A percentile compares a stretch with the other conserved stretches of the same genome.
Conservation (phyloP, 2,113 vertebrate genomes). For the Gadus chalcogrammus region DNA sequence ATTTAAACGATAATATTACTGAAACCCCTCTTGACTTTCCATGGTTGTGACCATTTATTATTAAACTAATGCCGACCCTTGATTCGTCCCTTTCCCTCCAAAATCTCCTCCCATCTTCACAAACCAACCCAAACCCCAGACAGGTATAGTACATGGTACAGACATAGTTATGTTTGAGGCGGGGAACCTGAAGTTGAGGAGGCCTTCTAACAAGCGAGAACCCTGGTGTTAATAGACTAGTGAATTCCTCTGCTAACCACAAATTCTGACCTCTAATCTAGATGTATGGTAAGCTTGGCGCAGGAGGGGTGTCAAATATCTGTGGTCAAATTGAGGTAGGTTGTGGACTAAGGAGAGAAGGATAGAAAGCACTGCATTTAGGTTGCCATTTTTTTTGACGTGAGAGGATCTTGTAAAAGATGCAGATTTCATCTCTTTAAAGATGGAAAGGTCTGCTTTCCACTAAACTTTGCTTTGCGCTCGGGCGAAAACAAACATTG, state of each 20-base stretch:
- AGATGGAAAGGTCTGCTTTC: slow-evolving; percentile 5
- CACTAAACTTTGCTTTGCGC: slow-evolving; percentile 5
- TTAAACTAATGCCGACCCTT: neutral
- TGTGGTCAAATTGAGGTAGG: slow-evolving; percentile 42
- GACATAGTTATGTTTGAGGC: slow-evolving; percentile 11
- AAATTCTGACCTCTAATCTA: slow-evolving; percentile 57
- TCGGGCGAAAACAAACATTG: neutral
- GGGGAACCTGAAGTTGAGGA: slow-evolving; percentile 18
- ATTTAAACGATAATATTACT: too few species aligned
- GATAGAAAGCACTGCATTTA: slow-evolving; percentile 59
- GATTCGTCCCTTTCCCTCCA: neutral
- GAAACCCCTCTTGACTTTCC: too few species aligned
- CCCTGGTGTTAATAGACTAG: slow-evolving; percentile 30
- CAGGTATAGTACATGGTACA: neutral
- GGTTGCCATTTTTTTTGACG: slow-evolving; percentile 8
- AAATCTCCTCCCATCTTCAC: neutral
- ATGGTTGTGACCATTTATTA: too few species aligned
- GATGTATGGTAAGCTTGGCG: slow-evolving; percentile 36
- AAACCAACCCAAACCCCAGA: neutral
- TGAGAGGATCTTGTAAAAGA: neutral
- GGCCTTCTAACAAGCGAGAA: slow-evolving; percentile 12
- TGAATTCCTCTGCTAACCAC: slow-evolving; percentile 41
- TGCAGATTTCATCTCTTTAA: neutral
- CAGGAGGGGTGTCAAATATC: slow-evolving; percentile 40
- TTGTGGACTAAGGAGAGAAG: slow-evolving; percentile 30